phyloP scores from a whole-genome alignment of 2,888 invertebrate species.

The Synergus laeviventris region DNA sequence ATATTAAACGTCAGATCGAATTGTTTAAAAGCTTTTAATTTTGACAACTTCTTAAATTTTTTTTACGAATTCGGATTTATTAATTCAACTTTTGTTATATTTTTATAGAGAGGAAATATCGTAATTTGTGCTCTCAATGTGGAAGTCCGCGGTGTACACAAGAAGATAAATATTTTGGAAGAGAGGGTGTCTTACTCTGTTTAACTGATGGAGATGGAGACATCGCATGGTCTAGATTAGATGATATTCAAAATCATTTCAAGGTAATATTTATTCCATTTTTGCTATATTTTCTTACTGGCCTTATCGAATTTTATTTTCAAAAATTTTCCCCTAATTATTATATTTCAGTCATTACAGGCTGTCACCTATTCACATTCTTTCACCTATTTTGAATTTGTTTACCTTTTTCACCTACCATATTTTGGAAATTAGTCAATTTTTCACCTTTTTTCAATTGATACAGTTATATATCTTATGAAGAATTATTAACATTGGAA shows the following conservation, averaged over 20 bases:
- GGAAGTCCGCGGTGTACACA: slow-evolving; percentile 78
- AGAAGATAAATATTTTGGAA: slow-evolving; percentile 89
- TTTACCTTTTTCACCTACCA: too few species aligned
- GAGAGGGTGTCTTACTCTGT: slow-evolving; percentile 88
- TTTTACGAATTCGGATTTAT: not conserved
- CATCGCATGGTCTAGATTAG: slow-evolving; percentile 88
- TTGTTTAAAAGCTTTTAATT: not conserved
- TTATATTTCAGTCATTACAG: too few species aligned
- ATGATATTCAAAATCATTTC: slow-evolving; percentile 83
- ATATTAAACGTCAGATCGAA: slow-evolving; percentile 6
- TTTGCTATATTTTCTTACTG: too few species aligned
- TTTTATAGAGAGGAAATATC: slow-evolving; percentile 80
- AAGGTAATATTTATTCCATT: slow-evolving; percentile 75
- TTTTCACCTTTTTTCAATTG: too few species aligned
- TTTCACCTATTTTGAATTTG: too few species aligned
- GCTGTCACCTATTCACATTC: too few species aligned
- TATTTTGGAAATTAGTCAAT: too few species aligned
- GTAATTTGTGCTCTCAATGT: slow-evolving; percentile 86
- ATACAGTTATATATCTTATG: too few species aligned
- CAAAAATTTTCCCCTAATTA: too few species aligned
- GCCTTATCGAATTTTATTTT: too few species aligned
- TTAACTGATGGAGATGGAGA: slow-evolving; percentile 88
- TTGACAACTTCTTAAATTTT: not conserved
- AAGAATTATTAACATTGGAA: too few species aligned
- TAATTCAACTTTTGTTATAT: slow-evolving; percentile 1